phyloP scores from a whole-genome alignment of 2,888 invertebrate species.

The Drosophila mercatorum region DNA sequence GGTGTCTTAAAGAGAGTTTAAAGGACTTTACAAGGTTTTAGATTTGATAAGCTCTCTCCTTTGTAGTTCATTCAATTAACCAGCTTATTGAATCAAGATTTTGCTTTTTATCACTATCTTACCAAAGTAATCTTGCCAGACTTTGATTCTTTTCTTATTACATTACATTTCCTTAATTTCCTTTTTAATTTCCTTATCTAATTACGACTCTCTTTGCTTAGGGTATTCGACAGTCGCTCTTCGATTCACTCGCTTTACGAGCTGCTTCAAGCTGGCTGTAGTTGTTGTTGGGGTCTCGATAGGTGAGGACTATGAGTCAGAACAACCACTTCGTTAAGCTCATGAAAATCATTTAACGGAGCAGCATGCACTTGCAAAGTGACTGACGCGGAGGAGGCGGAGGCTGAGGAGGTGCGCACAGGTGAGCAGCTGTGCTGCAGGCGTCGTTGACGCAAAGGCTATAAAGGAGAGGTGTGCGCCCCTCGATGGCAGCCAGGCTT shows the following conservation, averaged over 20 bases:
- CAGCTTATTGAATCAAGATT: not conserved
- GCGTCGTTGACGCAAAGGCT: constrained; percentile 53
- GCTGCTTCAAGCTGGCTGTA: constrained; percentile 48
- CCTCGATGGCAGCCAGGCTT: constrained; percentile 26
- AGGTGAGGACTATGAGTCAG: constrained; percentile 20
- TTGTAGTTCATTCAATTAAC: not conserved
- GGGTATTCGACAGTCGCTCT: constrained; percentile 29
- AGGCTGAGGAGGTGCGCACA: constrained; percentile 3
- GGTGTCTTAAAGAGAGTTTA: not conserved
- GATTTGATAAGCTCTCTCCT: not conserved
- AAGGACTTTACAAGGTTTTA: not conserved
- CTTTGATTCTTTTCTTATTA: not conserved
- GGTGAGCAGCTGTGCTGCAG: constrained; percentile 12
- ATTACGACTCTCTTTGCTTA: not conserved
- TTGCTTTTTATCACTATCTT: not conserved
- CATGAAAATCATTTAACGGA: constrained; percentile 76
- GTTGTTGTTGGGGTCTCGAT: constrained; percentile 52
- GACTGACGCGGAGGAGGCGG: constrained; percentile 16
- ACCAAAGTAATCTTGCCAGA: not conserved
- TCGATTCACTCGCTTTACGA: too few relatives aligned
- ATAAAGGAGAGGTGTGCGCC: constrained; percentile 58
- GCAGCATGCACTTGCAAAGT: constrained; percentile 51
- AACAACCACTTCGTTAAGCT: constrained; percentile 77
- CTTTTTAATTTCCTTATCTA: not conserved
- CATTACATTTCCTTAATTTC: not conserved